Base-by-base conservation (phyloP, 1,140 invertebrate genomes). In the Drosophila sp. region DNA sequence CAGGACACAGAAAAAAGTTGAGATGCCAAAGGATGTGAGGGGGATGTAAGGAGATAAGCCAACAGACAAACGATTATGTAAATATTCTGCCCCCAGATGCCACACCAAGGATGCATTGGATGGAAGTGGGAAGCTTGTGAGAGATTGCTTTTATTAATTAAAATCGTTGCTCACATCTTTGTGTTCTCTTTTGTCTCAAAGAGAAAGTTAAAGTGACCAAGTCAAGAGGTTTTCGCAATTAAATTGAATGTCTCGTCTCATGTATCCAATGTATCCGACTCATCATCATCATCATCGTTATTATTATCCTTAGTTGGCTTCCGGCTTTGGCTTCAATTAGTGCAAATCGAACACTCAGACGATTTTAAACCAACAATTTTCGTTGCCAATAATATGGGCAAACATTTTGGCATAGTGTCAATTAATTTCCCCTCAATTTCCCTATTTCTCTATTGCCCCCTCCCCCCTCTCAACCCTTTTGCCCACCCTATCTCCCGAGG, bases 21-120 rank as follows among this genome's bases (percentile, higher is more conserved):
- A 29, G 54, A 54, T 44, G 40, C 63, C 23, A 27, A 10, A 25
- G 44, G 44, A 27, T 7, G 44, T 23, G 35, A 38, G 35, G 35
- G 8, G 10, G 1, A 57, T 62, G 47, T 75, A 64, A 70, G 70
- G 73, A 67, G 54, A 76, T 76, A 76, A 76, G 73, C 73, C 73
- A 76, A 76, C 73, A 76, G 73, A 76, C 72, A 76, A 76, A 76
- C 72, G 73, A 76, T 76, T 76, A 76, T 76, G 73, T 76, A 76
- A 76, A 76, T 76, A 76, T 76, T 50, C 44, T 10, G 2, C 73
- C 76, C 66, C 35, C 73, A 76, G 62, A 60, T 64, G 60, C 40
- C 44, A 56, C 72, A 40, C 41, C 35, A 76, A 35, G 60, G 72
- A 66, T 61, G 50, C 56, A 35, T 29, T 64, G 40, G 72, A 63